Conservation (phyloP, 2,888 invertebrate genomes). For the Pachydiplax longipennis region DNA sequence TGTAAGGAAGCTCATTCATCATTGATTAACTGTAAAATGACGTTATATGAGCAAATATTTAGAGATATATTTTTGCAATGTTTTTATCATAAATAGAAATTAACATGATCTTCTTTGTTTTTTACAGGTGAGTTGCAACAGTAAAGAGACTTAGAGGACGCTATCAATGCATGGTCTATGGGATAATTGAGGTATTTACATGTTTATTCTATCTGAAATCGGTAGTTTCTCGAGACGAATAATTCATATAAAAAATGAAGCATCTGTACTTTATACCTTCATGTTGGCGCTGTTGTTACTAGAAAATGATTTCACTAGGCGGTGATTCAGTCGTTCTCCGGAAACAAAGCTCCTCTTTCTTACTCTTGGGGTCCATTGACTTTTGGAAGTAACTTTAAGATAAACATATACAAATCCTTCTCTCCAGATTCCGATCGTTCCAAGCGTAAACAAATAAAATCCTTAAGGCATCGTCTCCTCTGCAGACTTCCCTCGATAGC, state of each 20-base stretch:
- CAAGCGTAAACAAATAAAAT: constrained; percentile 7
- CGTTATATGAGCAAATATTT: no score
- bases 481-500: not conserved
- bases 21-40: no score
- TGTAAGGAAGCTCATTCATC: no score
- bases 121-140: not conserved
- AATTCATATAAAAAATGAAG: not conserved
- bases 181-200: not conserved
- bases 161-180: not conserved
- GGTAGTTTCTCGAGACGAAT: not conserved
- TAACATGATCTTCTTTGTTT: not conserved
- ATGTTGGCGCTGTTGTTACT: no score
- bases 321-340: no score
- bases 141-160: not conserved
- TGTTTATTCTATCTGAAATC: not conserved
- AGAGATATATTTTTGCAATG: no score
- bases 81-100: not conserved
- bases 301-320: no score
- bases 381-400: no score
- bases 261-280: no score
- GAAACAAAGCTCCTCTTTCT: no score
- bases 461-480: constrained; percentile 9
- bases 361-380: no score
- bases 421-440: not conserved
- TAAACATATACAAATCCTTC: not conserved